Base-by-base conservation (phyloP, 92 coral and sea anemone genomes). In the Epizoanthus stellaris region DNA sequence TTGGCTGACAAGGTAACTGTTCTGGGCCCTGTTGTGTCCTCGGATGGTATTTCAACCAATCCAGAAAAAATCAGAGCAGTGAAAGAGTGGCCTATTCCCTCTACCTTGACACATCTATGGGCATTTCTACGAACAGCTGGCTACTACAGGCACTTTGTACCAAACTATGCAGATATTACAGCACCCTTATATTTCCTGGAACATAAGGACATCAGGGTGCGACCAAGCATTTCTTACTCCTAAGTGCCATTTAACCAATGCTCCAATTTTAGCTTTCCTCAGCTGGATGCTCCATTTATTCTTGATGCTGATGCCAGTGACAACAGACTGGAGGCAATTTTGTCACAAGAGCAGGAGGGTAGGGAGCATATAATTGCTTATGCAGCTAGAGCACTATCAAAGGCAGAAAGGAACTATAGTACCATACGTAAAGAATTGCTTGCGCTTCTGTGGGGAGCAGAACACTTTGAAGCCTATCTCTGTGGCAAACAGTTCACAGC, bases 301-400 rank as follows among this genome's bases (percentile, higher is more conserved):
- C 58, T 77, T 12, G 91, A 85, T 79, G 75, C 88, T 8, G 85
- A 83, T 71, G 67, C 86, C 19, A 85, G 89, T 11, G 67, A 85
- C 54, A 43, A 34, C 16, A 81, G 81, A 8, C 16, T 80, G 43
- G 74, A 85, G 40, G 65, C 66, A 12, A 54, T 80, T 69, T 63
- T 86, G 49, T 86, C 75, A 40, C 81, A 52, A 7, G 14, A 52
- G 56, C 56, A 52, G 14, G 56, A 7, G 3, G 56, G 56, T 52
- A 7, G 10, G 13, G 54, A 49, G 54, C 11, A 8, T 49, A 1
- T 49, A 11, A 49, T 49, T 6, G 54, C 54, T 49, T 49, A 49
- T 8, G 54, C 11, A 6, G 54, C 54, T 7, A 45, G 9, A 45
- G 49, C 9, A 1, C 54, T 76, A 3, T 62, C 76, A 1, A 76